Evolutionary conservation across 2,797 vertebrate genomes (phyloP), one percentile per base, ranked within the genome.

Genomic region (Myripristis jacobus): DNA sequence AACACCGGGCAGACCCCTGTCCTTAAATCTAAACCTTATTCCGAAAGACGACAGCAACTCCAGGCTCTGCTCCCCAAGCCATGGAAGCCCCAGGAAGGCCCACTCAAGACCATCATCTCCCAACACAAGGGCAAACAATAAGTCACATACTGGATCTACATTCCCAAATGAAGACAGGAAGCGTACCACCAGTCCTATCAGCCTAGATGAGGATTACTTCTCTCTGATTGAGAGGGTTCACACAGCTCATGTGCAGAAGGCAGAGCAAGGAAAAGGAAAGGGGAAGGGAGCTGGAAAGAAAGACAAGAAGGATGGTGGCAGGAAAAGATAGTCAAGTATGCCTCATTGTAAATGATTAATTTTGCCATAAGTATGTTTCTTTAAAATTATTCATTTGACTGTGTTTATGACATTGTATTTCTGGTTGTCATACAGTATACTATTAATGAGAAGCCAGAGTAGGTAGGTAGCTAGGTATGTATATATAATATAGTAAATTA

Each of bases 201-300:
- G 69, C 65, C 79, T 84, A 9, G 82, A 89, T 3, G 91, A 93
- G 8, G 88, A 93, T 69, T 90, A 83, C 77, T 88, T 92, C 81
- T 91, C 90, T 58, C 75, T 91, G 62, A 93, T 90, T 70, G 91
- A 94, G 74, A 93, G 77, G 64, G 82, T 91, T 75, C 91, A 92
- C 59, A 69, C 68, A 24, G 41, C 79, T 41, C 92, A 93, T 18
- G 65, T 88, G 11, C 89, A 91, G 50, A 90, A 79, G 65, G 12
- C 25, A 51, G 78, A 88, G 3, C 78, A 86, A 27, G 80, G 84
- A n/a, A 92, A 65, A 34, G 50, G 31, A 12, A 46, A 84, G 29
- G 83, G 80, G 52, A 88, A 90, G 21, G 73, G 75, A 1, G 54
- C 11, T 75, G 82, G 81, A 38, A 90, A 80, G 68, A 92, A 85